Base-by-base conservation (phyloP, 2,113 vertebrate species). In the Solea senegalensis region DNA sequence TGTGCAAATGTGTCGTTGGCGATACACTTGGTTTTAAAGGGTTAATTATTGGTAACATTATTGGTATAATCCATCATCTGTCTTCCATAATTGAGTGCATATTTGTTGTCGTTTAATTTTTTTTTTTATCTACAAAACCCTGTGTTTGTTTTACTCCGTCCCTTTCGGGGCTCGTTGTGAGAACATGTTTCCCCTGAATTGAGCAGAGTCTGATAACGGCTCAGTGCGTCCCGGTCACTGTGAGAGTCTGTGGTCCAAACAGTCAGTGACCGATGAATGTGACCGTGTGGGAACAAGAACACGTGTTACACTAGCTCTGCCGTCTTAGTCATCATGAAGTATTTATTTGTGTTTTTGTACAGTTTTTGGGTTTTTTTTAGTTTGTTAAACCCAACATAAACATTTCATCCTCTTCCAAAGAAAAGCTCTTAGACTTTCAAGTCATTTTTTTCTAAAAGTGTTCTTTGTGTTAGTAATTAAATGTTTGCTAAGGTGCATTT, bases 91-190 rank as follows among this genome's bases (percentile, higher is more conserved):
- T 27, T 34, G 11, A 21, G 12, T 57, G 57, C 4, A 16, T 63
- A 40, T 26, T 34, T 53, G 16, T 69, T 34, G 3, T 3, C 34
- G 5, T 34, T 21, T 21, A 21, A 26, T 54, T 59, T 26, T 34
- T 56, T 41, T 34, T 39, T 48, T 46, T 27, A 66, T 59, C 43
- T 60, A 13, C 13, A 50, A 26, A 53, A 45, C n/a, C n/a, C 10
- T 60, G 9, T 88, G 72, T 84, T 79, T 77, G 72, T 77, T 63
- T 72, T 54, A 27, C 58, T 9, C 14, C 2, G 53, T 76, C 79
- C 59, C 52, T 34, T 34, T 34, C 28, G 28, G 28, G 5, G 2
- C 34, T 62, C 58, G 45, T 59, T 69, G 70, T 64, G 53, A 81
- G 69, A 74, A 68, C 56, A 59, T 43, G 13, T 43, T 13, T 40